Evolutionary conservation across 2,113 vertebrate species (phyloP).

Genomic region (Budorcas taxicolor): DNA sequence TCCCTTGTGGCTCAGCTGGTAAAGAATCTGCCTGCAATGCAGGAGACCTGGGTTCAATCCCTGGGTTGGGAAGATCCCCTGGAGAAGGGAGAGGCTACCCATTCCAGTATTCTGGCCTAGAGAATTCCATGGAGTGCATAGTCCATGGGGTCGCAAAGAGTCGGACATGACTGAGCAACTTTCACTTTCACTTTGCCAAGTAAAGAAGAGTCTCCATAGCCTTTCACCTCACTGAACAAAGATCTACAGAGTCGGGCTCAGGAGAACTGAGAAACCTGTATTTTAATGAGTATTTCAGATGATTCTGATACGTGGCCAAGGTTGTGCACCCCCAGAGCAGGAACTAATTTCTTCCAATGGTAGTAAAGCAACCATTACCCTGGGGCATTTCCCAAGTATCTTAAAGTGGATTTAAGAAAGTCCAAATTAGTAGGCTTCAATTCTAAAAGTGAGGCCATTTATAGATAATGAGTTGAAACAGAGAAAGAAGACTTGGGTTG

Average conservation of each 20-base stretch:
- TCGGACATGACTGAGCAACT: background rate
- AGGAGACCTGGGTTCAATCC: rapidly evolving
- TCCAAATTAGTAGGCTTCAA: background rate
- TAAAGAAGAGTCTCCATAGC: background rate
- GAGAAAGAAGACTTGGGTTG: background rate
- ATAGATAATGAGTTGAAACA: background rate
- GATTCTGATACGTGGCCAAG: rapidly evolving
- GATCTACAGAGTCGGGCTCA: background rate
- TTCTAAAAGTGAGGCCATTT: background rate
- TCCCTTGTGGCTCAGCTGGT: background rate
- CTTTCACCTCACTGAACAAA: background rate
- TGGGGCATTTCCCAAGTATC: background rate
- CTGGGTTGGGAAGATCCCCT: background rate
- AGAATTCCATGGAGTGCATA: background rate
- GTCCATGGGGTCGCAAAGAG: background rate
- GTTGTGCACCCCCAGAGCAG: rapidly evolving
- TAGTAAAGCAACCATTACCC: background rate
- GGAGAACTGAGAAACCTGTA: background rate
- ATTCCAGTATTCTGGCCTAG: background rate
- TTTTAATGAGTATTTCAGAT: background rate
- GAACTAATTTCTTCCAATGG: background rate
- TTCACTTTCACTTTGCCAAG: background rate
- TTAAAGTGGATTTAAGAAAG: background rate
- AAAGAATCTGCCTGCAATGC: rapidly evolving
- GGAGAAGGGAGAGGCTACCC: background rate